Conservation (phyloP, 2,888 invertebrate genomes). For the Agrotis exclamationis region DNA sequence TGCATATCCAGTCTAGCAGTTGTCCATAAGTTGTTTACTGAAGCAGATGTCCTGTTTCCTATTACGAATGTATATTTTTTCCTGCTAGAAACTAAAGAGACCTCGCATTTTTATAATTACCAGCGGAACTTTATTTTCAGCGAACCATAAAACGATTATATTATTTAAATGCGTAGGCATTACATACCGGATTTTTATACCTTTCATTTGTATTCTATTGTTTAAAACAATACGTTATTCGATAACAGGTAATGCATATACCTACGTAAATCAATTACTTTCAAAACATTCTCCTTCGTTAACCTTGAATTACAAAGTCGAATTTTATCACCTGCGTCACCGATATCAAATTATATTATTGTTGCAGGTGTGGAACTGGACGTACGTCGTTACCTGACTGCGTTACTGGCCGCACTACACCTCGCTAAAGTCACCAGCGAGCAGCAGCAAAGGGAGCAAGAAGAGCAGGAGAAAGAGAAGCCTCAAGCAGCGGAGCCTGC, state of each 20-base stretch:
- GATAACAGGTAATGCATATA: slow-evolving; percentile 3
- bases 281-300: slow-evolving; percentile 23
- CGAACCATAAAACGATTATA: neutral
- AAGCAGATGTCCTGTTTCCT: neutral
- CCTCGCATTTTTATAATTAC: slow-evolving; percentile 8
- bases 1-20: neutral
- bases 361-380: slow-evolving; percentile 84
- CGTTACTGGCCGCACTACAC: slow-evolving; percentile 85
- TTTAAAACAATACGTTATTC: slow-evolving; percentile 2
- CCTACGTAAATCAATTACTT: slow-evolving; percentile 11
- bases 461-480: slow-evolving; percentile 61
- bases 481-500: slow-evolving; percentile 68
- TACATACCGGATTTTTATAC: neutral
- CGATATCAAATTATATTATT: slow-evolving; percentile 6
- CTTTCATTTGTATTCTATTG: neutral
- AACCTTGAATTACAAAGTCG: slow-evolving; percentile 28
- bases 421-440: slow-evolving; percentile 84
- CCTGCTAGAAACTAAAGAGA: neutral
- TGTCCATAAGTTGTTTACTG: neutral
- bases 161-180: neutral
- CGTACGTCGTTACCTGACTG: slow-evolving; percentile 85
- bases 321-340: slow-evolving; percentile 23
- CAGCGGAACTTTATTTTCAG: neutral
- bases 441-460: slow-evolving; percentile 75
- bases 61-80: neutral